These are phyloP conservation scores for Drosophila ercepeae DNA, from an alignment of 1,140 invertebrate genomes.

Conservation along the genomic window DNA sequence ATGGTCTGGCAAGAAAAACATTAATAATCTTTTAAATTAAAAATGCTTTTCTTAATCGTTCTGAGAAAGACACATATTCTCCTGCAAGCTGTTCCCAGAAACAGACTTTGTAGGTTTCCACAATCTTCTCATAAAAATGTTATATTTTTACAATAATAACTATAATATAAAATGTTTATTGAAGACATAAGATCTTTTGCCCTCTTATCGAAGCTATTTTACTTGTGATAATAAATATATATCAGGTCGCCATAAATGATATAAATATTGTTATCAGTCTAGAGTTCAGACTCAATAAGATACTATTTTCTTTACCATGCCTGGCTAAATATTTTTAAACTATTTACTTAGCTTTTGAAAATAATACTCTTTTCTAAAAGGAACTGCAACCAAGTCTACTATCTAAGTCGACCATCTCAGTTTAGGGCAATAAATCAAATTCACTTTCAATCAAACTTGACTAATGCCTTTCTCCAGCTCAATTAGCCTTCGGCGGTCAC, in stretches of 20 bases:
- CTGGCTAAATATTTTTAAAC: background rate
- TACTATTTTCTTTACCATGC: too few species aligned
- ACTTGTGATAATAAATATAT: background rate
- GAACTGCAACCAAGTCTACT: background rate
- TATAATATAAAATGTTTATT: too few species aligned
- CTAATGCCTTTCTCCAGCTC: conserved; percentile 71
- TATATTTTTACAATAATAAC: background rate
- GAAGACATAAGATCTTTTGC: too few species aligned
- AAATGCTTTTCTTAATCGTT: background rate
- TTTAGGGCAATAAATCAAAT: conserved; percentile 49
- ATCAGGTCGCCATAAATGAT: too few species aligned
- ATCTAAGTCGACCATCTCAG: conserved; percentile 21
- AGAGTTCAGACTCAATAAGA: too few species aligned
- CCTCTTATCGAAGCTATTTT: too few species aligned
- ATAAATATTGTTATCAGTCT: background rate
- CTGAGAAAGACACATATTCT: background rate
- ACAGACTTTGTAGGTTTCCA: too few species aligned
- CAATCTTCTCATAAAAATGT: too few species aligned
- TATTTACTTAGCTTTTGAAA: background rate
- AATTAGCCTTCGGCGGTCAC: conserved; percentile 64
- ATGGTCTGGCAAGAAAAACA: background rate
- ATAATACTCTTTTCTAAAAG: background rate
- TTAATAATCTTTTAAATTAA: background rate
- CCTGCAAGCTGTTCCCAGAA: too few species aligned
- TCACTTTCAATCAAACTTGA: conserved; percentile 76